Evolutionary conservation across 2,113 vertebrate genomes (phyloP), one percentile per base, ranked within the genome.

Genomic region (Pao palembangensis): DNA sequence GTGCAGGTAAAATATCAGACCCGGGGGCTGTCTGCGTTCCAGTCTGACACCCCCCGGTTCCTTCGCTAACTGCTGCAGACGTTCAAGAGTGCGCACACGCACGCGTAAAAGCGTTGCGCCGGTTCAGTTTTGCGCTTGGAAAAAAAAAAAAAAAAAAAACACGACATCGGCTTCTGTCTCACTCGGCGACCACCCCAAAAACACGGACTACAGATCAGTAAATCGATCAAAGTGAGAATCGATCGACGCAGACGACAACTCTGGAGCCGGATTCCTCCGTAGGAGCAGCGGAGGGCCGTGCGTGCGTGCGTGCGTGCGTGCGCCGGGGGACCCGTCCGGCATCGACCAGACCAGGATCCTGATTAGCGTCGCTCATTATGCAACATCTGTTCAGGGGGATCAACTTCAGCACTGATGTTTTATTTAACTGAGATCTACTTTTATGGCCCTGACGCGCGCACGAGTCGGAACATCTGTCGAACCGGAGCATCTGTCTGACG

Each of bases 1-100:
- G 52, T 23, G 61, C 72, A 80, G 86, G 81, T 88, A 69, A 69
- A 77, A 65, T 66, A 48, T 79, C 66, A 64, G 63, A 8, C 34
- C 34, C 34, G 34, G 34, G 34, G 34, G 34, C 8, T 38, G 34
- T 38, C 34, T 68, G 16, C 57, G 81, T 77, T 82, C 63, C 81
- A 62, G 82, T 73, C 69, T 78, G 78, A 58, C 75, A 59, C 34
- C 34, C 34, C 8, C 34, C 34, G 0, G 6, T 12, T 38, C 10
- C 4, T 38, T 64, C 28, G 51, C 41, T 65, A 73, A 69, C 66
- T 18, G 64, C 50, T 51, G 55, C 71, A 69, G 76, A 80, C 74
- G 75, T 55, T 56, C 53, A 42, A 56, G 53, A 54, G 65, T 48
- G 70, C 52, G 62, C 56, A 62, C 68, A 55, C 69, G 79, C 68